Conservation (phyloP, 2,888 invertebrate genomes). For the Esperia sulphurella region DNA sequence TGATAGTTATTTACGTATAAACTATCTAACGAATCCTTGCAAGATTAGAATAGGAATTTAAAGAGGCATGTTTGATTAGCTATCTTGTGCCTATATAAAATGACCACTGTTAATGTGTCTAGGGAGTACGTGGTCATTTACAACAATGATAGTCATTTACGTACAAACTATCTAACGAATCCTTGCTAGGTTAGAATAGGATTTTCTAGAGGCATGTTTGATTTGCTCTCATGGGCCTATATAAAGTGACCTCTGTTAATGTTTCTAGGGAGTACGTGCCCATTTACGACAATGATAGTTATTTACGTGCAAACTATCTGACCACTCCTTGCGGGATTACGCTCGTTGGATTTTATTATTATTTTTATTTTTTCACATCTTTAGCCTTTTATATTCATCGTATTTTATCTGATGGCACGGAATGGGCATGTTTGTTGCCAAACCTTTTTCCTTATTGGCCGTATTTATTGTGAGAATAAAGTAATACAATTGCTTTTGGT, state of each 20-base stretch:
- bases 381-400: constrained; percentile 10
- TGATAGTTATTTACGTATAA: too few species aligned
- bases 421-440: constrained; percentile 25
- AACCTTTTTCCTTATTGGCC: constrained; percentile 29
- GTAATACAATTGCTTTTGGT: constrained; percentile 29
- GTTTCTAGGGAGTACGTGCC: neutral
- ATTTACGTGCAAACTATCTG: constrained; percentile 1
- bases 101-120: too few species aligned
- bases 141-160: neutral
- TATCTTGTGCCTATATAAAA: too few species aligned
- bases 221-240: too few species aligned
- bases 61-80: too few species aligned
- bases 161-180: too few species aligned
- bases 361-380: constrained; percentile 13
- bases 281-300: neutral
- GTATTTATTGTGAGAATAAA: constrained; percentile 30
- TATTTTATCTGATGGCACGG: constrained; percentile 25
- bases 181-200: too few species aligned
- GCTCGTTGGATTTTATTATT: constrained; percentile 5
- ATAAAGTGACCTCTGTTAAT: too few species aligned
- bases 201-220: too few species aligned
- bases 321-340: neutral
- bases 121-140: too few species aligned
- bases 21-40: too few species aligned
- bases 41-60: too few species aligned